These are phyloP conservation scores for Potamilus streckersoni DNA, from an alignment of 1,140 invertebrate genomes.

Conservation along the genomic window DNA sequence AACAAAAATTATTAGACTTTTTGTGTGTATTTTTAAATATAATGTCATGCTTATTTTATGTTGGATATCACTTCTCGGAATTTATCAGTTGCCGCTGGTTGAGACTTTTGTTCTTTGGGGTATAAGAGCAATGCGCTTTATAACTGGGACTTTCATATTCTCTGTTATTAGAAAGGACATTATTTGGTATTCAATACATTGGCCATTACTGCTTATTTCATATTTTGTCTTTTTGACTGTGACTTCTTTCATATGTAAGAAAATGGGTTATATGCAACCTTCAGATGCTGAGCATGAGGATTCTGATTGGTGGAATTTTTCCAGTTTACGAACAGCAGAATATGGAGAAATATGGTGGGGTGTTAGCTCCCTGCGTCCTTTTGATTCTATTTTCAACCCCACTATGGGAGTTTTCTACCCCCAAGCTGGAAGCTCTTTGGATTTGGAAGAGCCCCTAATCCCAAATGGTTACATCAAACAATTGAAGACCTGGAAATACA, in stretches of 20 bases:
- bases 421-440: constrained; percentile 5
- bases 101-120: constrained; percentile 46
- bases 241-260: constrained; percentile 37
- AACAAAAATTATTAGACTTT: constrained; percentile 58
- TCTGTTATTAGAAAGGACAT: constrained; percentile 57
- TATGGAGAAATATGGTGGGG: constrained; percentile 26
- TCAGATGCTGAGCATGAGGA: constrained; percentile 47
- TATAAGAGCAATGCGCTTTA: constrained; percentile 53
- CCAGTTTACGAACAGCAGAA: constrained; percentile 52
- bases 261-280: constrained; percentile 27
- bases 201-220: constrained; percentile 28
- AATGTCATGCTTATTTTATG: constrained; percentile 68
- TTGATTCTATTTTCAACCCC: constrained; percentile 32
- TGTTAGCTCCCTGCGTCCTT: constrained; percentile 21
- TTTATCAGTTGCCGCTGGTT: constrained; percentile 65
- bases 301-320: constrained; percentile 63
- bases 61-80: constrained; percentile 67
- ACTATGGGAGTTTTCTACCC: constrained; percentile 16
- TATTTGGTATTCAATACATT: constrained; percentile 42
- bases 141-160: constrained; percentile 53
- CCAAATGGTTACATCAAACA: constrained; percentile 69
- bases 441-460: constrained; percentile 12
- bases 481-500: constrained; percentile 71
- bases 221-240: constrained; percentile 33
- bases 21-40: constrained; percentile 68